These are phyloP conservation scores for Hirundichthys speculiger DNA, from an alignment of 2,113 vertebrate species.

Conservation along the genomic window DNA sequence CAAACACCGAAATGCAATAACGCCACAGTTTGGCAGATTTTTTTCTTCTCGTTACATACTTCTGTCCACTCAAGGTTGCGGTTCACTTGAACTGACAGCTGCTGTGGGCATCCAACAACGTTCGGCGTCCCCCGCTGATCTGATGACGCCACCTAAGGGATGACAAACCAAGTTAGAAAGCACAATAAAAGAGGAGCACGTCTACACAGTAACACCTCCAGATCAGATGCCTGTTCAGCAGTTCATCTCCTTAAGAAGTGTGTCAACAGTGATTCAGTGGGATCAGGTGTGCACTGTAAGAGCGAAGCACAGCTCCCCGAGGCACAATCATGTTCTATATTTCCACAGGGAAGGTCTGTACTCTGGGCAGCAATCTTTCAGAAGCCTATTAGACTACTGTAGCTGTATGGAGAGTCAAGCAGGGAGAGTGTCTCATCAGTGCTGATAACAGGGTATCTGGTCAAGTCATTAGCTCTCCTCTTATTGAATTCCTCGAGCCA, in stretches of 20 bases:
- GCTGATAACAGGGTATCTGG: conserved; percentile 82
- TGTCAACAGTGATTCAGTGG: conserved; percentile 71
- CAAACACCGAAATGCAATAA: not conserved
- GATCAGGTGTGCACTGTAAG: conserved; percentile 63
- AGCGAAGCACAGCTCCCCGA: conserved; percentile 56
- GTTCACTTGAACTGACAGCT: conserved; percentile 68
- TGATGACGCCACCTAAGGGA: conserved; percentile 55
- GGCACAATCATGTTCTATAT: conserved; percentile 71
- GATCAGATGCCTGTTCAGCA: conserved; percentile 39
- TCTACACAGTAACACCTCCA: conserved; percentile 20
- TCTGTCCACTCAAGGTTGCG: conserved; percentile 40
- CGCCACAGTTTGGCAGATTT: not conserved
- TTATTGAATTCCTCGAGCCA: conserved; percentile 67
- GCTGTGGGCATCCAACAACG: conserved; percentile 52
- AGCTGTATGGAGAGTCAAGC: conserved; percentile 75
- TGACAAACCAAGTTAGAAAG: conserved; percentile 36
- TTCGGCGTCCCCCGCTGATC: conserved; percentile 59
- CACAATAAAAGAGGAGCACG: conserved; percentile 41
- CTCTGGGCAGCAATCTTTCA: conserved; percentile 60
- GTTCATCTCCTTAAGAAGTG: conserved; percentile 62
- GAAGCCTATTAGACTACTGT: conserved; percentile 75
- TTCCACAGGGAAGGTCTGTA: conserved; percentile 66
- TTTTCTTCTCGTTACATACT: conserved; percentile 24
- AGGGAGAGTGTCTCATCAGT: conserved; percentile 77
- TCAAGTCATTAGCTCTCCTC: conserved; percentile 82